These are phyloP conservation scores for Gallinago jamesoni DNA, from an alignment of 2,113 vertebrate genomes.

Conservation along the genomic window DNA sequence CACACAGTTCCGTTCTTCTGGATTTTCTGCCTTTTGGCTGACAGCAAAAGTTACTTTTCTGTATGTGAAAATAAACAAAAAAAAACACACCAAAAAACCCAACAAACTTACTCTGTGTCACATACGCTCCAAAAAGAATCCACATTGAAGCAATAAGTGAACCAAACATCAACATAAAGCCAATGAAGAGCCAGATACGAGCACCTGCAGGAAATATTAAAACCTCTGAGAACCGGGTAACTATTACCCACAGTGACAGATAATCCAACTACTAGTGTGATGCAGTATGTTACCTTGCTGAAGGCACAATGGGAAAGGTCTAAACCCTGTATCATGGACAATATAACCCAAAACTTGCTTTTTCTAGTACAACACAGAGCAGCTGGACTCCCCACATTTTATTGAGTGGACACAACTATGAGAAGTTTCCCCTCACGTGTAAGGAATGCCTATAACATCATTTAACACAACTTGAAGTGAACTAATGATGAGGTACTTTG, in stretches of 20 bases:
- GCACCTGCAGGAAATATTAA: slow-evolving; percentile 76
- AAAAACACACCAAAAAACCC: background rate
- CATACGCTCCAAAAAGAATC: slow-evolving; percentile 89
- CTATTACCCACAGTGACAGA: background rate
- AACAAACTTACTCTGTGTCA: slow-evolving; percentile 82
- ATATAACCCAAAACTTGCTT: background rate
- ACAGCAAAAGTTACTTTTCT: background rate
- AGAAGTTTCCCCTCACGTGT: background rate
- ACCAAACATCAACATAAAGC: slow-evolving; percentile 95
- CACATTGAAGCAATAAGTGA: slow-evolving; percentile 92
- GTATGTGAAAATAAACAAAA: background rate
- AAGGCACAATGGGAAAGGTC: background rate
- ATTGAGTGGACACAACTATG: background rate
- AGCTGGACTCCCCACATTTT: background rate
- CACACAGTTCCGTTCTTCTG: background rate
- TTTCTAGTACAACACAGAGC: background rate
- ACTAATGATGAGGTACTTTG: background rate
- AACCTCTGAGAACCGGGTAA: background rate
- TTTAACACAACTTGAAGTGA: background rate
- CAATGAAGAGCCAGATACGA: slow-evolving; percentile 90
- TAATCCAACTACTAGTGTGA: background rate
- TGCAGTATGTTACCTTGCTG: accelerated
- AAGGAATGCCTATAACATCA: background rate
- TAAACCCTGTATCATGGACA: background rate
- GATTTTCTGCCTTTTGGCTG: background rate